phyloP scores from a whole-genome alignment of 2,888 invertebrate species.

The Mongoloraphidia duomilia region DNA sequence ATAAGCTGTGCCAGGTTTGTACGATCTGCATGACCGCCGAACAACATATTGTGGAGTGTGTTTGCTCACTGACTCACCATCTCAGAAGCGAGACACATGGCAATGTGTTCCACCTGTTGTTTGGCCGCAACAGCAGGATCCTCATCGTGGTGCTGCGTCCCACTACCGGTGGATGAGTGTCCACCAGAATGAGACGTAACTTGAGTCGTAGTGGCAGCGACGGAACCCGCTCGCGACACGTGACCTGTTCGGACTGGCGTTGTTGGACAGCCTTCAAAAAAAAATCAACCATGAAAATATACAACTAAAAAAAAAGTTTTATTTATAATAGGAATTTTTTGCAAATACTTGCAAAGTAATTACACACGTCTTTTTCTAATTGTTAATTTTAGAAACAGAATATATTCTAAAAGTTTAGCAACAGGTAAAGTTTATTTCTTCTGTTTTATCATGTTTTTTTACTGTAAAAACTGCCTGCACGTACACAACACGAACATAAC shows the following conservation, averaged over 20 bases:
- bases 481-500: no score
- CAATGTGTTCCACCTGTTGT: slow-evolving; percentile 52
- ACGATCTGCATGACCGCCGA: neutral
- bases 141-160: slow-evolving; percentile 29
- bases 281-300: neutral
- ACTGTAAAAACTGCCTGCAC: no score
- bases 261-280: slow-evolving; percentile 42
- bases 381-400: no score
- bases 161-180: slow-evolving; percentile 29
- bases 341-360: no score
- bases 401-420: no score
- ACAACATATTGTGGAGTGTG: slow-evolving; percentile 1
- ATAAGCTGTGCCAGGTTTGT: neutral
- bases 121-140: slow-evolving; percentile 28
- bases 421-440: no score
- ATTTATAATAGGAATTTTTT: no score
- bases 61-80: slow-evolving; percentile 47
- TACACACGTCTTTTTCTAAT: no score
- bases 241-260: slow-evolving; percentile 31
- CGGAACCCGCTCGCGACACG: slow-evolving; percentile 6
- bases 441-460: no score
- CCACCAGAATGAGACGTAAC: slow-evolving; percentile 22
- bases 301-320: no score
- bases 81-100: slow-evolving; percentile 72
- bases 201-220: slow-evolving; percentile 1